phyloP scores from a whole-genome alignment of 2,113 vertebrate genomes.

The Phalacrocorax aristotelis region DNA sequence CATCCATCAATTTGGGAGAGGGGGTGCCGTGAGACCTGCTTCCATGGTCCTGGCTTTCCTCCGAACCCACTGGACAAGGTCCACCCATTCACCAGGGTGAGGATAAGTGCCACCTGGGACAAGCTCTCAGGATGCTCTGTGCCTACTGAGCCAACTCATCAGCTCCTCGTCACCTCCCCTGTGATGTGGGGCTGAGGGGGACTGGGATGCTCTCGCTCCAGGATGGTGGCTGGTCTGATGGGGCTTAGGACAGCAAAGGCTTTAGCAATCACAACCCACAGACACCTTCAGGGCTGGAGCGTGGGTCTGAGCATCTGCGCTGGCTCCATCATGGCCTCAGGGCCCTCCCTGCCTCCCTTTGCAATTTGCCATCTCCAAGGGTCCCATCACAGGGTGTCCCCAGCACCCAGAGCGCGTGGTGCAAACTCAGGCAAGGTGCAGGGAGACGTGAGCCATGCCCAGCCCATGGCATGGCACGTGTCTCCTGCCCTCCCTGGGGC shows the following conservation, averaged over 20 bases:
- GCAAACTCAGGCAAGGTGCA: background rate
- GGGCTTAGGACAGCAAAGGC: background rate
- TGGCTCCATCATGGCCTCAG: background rate
- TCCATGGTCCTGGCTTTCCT: background rate
- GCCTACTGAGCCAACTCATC: background rate
- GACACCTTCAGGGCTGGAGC: background rate
- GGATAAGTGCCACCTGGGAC: background rate
- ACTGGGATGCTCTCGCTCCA: fast-evolving
- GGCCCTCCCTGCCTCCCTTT: background rate
- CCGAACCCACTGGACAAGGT: background rate
- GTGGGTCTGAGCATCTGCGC: background rate
- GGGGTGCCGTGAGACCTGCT: background rate
- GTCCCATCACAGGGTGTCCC: background rate
- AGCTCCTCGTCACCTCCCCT: background rate
- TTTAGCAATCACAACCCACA: background rate
- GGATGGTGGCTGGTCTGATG: background rate
- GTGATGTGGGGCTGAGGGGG: background rate
- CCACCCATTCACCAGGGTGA: fast-evolving
- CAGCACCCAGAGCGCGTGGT: fast-evolving
- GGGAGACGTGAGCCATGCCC: background rate
- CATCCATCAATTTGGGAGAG: background rate
- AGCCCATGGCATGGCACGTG: fast-evolving
- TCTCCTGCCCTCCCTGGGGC: fast-evolving
- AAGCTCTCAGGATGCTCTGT: background rate
- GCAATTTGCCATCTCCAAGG: background rate